Percentiles rank a stretch among this genome's conserved stretches.
These are phyloP conservation scores for Pseudocheirus occidentalis DNA, from an alignment of 2,797 vertebrate genomes.

Conservation along the genomic window DNA sequence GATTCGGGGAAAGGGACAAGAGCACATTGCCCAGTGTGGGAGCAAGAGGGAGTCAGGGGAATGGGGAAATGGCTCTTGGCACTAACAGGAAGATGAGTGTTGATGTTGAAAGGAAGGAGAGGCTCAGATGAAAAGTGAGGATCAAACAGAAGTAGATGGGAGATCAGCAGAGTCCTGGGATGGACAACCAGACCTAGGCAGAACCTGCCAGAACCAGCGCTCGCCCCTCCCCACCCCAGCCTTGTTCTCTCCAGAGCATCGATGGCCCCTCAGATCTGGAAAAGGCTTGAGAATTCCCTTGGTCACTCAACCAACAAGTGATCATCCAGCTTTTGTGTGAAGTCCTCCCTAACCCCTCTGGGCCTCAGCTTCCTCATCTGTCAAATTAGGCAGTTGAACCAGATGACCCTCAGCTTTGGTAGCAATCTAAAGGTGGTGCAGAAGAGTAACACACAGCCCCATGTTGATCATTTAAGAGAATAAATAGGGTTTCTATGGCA, in stretches of 20 bases:
- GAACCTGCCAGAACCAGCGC: background rate
- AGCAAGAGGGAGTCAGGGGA: too few relatives aligned
- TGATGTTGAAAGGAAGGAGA: background rate
- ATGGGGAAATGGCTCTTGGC: background rate
- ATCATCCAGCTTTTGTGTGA: background rate
- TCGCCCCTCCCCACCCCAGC: background rate
- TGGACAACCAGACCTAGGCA: rapidly evolving
- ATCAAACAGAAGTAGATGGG: background rate
- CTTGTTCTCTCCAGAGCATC: background rate
- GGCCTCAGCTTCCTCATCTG: background rate
- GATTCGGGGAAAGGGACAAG: background rate
- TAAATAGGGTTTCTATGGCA: background rate
- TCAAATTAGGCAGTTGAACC: background rate
- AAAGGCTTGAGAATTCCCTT: background rate
- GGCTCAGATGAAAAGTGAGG: background rate
- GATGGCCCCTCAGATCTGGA: background rate
- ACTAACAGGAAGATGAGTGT: background rate
- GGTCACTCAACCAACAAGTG: background rate
- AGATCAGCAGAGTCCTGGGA: background rate
- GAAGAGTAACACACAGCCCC: background rate
- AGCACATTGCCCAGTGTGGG: background rate
- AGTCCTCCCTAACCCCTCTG: background rate
- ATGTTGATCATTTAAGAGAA: background rate
- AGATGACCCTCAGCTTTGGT: background rate
- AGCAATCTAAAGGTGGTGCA: background rate